Conservation (phyloP, 1,140 invertebrate species). For the Tribolium castaneum region DNA sequence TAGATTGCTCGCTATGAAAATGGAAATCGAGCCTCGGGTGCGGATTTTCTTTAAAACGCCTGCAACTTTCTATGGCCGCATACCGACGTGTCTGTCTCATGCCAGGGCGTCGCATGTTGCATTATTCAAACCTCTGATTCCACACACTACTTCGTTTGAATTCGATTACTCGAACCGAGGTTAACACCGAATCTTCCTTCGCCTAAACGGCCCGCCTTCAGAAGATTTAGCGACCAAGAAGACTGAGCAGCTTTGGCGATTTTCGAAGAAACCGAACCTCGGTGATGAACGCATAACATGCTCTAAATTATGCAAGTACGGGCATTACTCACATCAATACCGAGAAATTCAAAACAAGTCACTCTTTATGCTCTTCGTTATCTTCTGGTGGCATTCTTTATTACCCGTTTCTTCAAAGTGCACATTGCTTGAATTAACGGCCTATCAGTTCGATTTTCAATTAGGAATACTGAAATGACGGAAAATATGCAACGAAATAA, state of each 20-base stretch:
- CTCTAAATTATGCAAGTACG: not conserved
- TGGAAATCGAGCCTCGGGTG: constrained; percentile 21
- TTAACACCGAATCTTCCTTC: not conserved
- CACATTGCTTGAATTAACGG: not conserved
- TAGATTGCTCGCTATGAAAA: constrained; percentile 37
- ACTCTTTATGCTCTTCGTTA: not conserved
- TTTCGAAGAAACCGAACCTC: not conserved
- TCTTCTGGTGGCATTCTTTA: not conserved
- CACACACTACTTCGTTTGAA: constrained; percentile 38
- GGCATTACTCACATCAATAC: not conserved
- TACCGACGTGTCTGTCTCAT: constrained; percentile 41
- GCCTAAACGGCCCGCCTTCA: not conserved
- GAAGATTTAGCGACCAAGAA: not conserved
- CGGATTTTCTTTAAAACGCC: constrained; percentile 36
- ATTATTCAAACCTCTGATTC: constrained; percentile 39
- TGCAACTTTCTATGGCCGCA: constrained; percentile 34
- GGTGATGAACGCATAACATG: not conserved
- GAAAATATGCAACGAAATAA: not conserved
- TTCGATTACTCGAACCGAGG: constrained; percentile 8
- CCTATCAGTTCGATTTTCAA: not conserved
- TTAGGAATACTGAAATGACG: not conserved
- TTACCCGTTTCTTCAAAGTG: not conserved
- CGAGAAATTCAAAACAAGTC: not conserved
- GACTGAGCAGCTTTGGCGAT: not conserved
- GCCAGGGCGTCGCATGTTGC: constrained; percentile 37